Conservation (phyloP, 2,888 invertebrate species). For the Himalopsyche japonica region DNA sequence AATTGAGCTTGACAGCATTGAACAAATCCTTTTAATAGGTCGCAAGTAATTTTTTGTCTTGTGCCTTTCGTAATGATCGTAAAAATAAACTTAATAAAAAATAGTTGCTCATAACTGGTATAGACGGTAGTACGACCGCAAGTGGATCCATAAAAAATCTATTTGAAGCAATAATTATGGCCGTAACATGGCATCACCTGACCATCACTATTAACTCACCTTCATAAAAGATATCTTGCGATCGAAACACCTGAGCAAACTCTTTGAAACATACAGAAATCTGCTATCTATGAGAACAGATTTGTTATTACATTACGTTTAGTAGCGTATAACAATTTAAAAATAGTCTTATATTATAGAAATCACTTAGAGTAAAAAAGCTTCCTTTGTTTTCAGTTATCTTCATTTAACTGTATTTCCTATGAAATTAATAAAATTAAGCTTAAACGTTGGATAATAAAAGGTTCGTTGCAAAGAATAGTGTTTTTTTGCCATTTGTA, state of each 20-base stretch:
- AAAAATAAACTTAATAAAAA: background rate
- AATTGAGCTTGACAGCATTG: no score
- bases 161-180: background rate
- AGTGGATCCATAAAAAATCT: background rate
- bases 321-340: background rate
- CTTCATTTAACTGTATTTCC: no score
- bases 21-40: no score
- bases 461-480: no score
- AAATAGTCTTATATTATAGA: background rate
- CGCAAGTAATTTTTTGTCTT: no score
- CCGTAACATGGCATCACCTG: background rate
- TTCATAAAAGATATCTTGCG: background rate
- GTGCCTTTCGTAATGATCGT: no score
- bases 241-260: background rate
- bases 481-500: no score
- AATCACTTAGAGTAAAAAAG: background rate
- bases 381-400: background rate
- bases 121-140: background rate
- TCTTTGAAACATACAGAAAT: background rate
- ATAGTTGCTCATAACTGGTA: background rate
- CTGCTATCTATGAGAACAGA: background rate
- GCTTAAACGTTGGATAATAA: no score
- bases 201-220: background rate
- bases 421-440: no score
- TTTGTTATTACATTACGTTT: background rate